Evolutionary conservation across 2,797 vertebrate genomes (phyloP), one percentile per base, ranked within the genome.

Genomic region (Centroberyx gerrardi): DNA sequence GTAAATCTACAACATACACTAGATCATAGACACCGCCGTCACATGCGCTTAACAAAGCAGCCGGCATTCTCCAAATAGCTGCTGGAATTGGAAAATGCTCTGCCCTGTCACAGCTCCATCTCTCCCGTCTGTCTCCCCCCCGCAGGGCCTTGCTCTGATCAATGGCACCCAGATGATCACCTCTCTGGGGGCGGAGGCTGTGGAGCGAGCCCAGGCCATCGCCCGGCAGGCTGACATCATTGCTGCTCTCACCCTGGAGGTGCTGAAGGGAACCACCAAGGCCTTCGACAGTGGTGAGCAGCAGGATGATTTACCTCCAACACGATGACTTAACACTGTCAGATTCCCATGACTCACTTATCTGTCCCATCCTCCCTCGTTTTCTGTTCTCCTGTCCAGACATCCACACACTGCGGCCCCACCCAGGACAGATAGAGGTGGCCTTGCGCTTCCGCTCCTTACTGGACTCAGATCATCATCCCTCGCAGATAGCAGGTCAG

Each of bases 151-250:
- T 66, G 97, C 98, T 22, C 94, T 99, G 87, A 99, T 99, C 87
- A 99, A 99, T 0, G 98, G 98, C 62, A 99, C 98, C 0, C 98
- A 99, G 85, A 99, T 99, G 98, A 99, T 99, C 92, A 99, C 98
- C 4, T 99, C 98, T 0, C 91, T 99, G 81, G 98, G 98, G 38
- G 98, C 97, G 0, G 98, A 99, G 91, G 98, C 98, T 0, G 96
- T 99, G 40, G 97, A 99, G 88, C 95, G 98, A 86, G 98, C 98
- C 0, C 91, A 84, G 71, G 96, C 98, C 0, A 97, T 99, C 1
- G 97, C 98, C 0, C 93, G 87, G 10, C 98, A 99, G 91, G 98
- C 98, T 1, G 98, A 99, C 78, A 97, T 99, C 6, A 92, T 99
- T 0, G 98, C 98, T n/a, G 96, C 98, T 68, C 95, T 99, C 67